These are phyloP conservation scores for Otus scops DNA, from an alignment of 2,797 vertebrate species.

Conservation along the genomic window DNA sequence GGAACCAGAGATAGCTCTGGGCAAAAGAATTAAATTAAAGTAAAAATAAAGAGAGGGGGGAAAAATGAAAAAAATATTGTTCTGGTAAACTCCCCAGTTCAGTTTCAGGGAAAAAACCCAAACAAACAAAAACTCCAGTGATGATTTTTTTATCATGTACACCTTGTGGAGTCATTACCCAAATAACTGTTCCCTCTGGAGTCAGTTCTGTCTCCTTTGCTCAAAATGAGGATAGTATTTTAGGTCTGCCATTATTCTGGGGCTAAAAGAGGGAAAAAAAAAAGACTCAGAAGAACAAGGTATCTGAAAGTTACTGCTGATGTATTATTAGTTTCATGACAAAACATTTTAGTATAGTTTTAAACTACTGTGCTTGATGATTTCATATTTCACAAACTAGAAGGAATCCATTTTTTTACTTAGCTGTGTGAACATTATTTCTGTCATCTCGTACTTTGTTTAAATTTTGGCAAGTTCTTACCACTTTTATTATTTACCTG, in stretches of 20 bases:
- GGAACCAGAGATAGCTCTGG: neutral
- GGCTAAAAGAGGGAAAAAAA: neutral
- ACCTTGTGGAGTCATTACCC: neutral
- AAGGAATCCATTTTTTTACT: neutral
- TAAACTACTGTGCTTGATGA: neutral
- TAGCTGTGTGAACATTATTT: neutral
- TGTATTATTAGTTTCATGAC: neutral
- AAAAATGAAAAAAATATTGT: rapidly evolving
- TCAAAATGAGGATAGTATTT: neutral
- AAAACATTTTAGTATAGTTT: neutral
- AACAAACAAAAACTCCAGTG: neutral
- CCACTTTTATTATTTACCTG: neutral
- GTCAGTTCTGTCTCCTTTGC: neutral
- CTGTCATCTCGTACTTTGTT: neutral
- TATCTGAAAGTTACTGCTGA: neutral
- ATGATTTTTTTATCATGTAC: neutral
- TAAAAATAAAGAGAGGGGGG: rapidly evolving
- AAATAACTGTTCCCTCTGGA: neutral
- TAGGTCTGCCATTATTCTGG: neutral
- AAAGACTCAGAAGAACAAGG: neutral
- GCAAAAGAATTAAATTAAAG: neutral
- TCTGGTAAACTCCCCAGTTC: neutral
- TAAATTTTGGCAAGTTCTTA: neutral
- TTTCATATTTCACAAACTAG: neutral
- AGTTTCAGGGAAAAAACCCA: neutral